phyloP scores from a whole-genome alignment of 2,113 vertebrate species.

The Cyphotilapia sp. region DNA sequence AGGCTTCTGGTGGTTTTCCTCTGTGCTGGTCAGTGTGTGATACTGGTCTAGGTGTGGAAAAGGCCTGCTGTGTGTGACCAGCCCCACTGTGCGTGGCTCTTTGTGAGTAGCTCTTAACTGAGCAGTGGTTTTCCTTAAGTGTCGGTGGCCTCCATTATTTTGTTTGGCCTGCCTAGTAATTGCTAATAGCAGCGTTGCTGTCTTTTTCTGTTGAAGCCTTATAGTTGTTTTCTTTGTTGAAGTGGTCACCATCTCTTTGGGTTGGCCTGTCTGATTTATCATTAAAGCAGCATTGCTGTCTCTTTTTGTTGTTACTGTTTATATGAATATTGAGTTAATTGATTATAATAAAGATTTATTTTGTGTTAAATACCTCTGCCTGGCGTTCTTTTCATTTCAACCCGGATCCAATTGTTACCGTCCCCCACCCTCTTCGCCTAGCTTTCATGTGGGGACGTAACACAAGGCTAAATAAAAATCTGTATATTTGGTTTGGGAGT shows the following conservation, averaged over 20 bases:
- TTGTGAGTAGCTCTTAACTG: neutral
- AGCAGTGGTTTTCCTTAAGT: neutral
- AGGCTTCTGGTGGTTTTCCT: neutral
- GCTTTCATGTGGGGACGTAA: neutral
- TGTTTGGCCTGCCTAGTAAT: accelerated
- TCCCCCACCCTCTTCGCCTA: neutral
- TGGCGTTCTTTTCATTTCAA: neutral
- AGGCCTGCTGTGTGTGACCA: neutral
- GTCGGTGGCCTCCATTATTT: neutral
- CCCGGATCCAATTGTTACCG: neutral
- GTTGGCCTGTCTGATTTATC: neutral
- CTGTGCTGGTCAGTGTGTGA: accelerated
- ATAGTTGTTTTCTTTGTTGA: neutral
- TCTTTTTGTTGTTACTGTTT: neutral
- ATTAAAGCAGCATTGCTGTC: neutral
- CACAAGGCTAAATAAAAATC: neutral
- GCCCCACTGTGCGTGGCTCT: accelerated
- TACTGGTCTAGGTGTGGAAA: neutral
- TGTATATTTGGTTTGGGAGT: neutral
- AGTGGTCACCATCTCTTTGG: neutral
- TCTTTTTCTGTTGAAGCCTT: neutral
- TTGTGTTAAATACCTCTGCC: neutral
- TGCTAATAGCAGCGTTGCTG: neutral
- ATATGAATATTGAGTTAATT: neutral
- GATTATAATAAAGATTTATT: neutral